phyloP scores from a whole-genome alignment of 2,113 vertebrate species.

The Mirounga angustirostris region DNA sequence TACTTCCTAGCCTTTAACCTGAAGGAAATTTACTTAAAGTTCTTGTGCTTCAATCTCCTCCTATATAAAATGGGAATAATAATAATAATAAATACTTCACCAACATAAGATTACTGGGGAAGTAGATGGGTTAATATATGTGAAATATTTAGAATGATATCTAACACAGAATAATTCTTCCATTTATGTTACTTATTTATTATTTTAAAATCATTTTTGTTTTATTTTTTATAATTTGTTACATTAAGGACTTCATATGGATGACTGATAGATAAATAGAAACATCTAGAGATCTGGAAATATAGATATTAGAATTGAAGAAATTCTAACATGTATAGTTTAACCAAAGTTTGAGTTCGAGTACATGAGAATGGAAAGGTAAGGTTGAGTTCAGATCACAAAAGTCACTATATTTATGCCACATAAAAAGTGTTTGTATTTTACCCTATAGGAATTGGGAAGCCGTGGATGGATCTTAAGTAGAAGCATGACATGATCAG shows the following conservation, averaged over 20 bases:
- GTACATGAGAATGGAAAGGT: not conserved
- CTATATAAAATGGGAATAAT: not conserved
- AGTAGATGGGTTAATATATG: not conserved
- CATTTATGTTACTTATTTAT: not conserved
- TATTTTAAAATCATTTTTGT: not conserved
- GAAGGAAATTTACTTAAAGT: not conserved
- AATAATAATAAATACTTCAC: not conserved
- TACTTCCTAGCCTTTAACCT: not conserved
- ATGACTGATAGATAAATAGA: not conserved
- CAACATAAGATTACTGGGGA: not conserved
- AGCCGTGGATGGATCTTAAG: not conserved
- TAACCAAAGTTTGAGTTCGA: not conserved
- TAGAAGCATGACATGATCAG: not conserved
- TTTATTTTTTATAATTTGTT: not conserved
- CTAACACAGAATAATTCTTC: not conserved
- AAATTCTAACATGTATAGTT: not conserved
- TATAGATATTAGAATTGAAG: not conserved
- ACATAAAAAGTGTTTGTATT: not conserved
- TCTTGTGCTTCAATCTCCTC: not conserved
- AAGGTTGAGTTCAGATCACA: not conserved
- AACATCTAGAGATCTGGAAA: not conserved
- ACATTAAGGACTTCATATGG: not conserved
- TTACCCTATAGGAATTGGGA: not conserved
- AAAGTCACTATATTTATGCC: not conserved
- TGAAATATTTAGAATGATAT: constrained; percentile 55